Conservation (phyloP, 2,113 vertebrate genomes). For the Pachycephala philippinensis region DNA sequence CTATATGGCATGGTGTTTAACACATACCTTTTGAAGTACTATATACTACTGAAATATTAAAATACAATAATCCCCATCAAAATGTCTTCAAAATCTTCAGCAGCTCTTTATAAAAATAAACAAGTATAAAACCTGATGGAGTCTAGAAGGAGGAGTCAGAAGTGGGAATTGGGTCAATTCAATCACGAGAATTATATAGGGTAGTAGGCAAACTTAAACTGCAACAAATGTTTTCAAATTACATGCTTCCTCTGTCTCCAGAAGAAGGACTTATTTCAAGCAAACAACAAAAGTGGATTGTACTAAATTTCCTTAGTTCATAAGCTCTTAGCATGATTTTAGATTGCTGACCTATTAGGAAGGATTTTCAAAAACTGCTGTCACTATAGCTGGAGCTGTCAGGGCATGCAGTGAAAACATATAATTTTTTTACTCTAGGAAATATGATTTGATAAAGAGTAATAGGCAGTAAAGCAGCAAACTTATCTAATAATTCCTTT, state of each 20-base stretch:
- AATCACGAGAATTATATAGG: background rate
- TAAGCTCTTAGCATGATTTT: conserved; percentile 47
- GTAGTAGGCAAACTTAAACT: background rate
- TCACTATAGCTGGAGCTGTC: conserved; percentile 59
- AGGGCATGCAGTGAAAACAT: conserved; percentile 38
- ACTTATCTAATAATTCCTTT: conserved; percentile 18
- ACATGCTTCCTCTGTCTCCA: background rate
- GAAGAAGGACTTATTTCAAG: conserved; percentile 14
- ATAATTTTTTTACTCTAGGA: conserved; percentile 55
- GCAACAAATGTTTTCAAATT: background rate
- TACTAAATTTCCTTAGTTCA: conserved; percentile 14
- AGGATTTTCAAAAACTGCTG: conserved; percentile 26
- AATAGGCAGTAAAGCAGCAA: conserved; percentile 47
- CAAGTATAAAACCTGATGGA: background rate
- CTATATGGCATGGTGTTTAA: background rate
- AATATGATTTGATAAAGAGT: conserved; percentile 57
- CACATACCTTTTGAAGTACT: background rate
- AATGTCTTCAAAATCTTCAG: background rate
- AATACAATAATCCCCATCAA: background rate
- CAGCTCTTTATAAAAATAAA: background rate
- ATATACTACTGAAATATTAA: background rate
- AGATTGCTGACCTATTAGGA: conserved; percentile 39
- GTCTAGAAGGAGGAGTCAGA: background rate
- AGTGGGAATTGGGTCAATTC: background rate
- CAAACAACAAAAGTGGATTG: background rate